phyloP scores from a whole-genome alignment of 2,888 invertebrate species.

The Trissoscelio sp. region DNA sequence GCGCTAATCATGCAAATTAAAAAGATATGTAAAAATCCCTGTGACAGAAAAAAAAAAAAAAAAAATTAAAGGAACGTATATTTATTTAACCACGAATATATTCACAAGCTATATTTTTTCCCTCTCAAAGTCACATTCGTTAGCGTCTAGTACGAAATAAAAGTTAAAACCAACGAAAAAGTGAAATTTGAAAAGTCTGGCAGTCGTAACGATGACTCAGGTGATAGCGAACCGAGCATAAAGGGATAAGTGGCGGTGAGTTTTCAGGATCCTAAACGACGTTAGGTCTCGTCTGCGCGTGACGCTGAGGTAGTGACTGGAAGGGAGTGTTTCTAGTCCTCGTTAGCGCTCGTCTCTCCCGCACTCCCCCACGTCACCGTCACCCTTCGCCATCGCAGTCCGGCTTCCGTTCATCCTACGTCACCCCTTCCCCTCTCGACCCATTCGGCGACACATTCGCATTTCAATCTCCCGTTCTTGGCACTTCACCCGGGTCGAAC shows the following conservation, averaged over 20 bases:
- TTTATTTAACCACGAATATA: slow-evolving; percentile 27
- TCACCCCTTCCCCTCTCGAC: slow-evolving; percentile 28
- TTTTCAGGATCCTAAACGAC: slow-evolving; percentile 74
- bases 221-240: slow-evolving; percentile 68
- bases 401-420: slow-evolving; percentile 57
- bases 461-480: slow-evolving; percentile 73
- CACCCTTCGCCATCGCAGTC: slow-evolving; percentile 58
- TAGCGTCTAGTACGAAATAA: slow-evolving; percentile 44
- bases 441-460: slow-evolving; percentile 71
- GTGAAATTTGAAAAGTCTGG: slow-evolving; percentile 65
- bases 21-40: no score
- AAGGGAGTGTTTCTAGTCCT: slow-evolving; percentile 75
- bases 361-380: slow-evolving; percentile 37
- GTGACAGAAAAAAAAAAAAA: no score
- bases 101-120: slow-evolving; percentile 20
- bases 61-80: neutral
- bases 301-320: slow-evolving; percentile 78
- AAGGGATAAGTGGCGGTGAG: slow-evolving; percentile 66
- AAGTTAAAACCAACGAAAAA: slow-evolving; percentile 56
- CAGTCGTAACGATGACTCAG: slow-evolving; percentile 69
- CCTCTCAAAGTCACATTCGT: slow-evolving; percentile 39
- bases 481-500: slow-evolving; percentile 73
- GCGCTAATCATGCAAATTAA: no score
- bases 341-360: slow-evolving; percentile 76
- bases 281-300: slow-evolving; percentile 76